Percentiles rank a stretch among this genome's conserved stretches.
Evolutionary conservation across 2,113 vertebrate genomes (phyloP).

Genomic region (Egretta garzetta): DNA sequence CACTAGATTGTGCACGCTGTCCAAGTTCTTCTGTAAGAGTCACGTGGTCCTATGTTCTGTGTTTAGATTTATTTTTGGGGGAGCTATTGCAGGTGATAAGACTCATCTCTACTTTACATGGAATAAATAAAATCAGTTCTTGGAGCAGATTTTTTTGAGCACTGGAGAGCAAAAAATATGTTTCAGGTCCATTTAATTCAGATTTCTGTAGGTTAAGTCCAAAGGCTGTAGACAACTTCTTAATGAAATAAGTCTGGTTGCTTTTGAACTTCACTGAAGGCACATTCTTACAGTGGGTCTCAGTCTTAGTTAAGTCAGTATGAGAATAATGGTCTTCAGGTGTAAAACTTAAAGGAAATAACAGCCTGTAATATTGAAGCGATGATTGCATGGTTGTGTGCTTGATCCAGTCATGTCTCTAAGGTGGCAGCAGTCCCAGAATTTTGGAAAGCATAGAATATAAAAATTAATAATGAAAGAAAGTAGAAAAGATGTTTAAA

Average conservation of each 20-base stretch:
- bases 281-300: not conserved
- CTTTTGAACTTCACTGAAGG: not conserved
- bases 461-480: not conserved
- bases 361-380: not conserved
- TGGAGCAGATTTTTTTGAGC: not conserved
- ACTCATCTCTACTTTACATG: not conserved
- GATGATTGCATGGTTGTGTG: not conserved
- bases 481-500: not conserved
- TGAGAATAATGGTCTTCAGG: not conserved
- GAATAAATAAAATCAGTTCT: not conserved
- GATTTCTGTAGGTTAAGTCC: not conserved
- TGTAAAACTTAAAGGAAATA: too few species aligned
- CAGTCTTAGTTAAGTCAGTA: not conserved
- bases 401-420: not conserved
- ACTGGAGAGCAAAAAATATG: not conserved
- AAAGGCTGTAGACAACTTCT: not conserved
- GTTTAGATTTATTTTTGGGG: not conserved
- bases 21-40: not conserved
- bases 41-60: rapidly evolving
- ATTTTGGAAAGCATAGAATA: not conserved
- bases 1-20: not conserved
- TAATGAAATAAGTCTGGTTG: not conserved
- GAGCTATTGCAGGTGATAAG: not conserved
- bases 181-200: not conserved
- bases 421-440: not conserved